Evolutionary conservation across 2,113 vertebrate genomes (phyloP).

Genomic region (Ammodytes marinus): DNA sequence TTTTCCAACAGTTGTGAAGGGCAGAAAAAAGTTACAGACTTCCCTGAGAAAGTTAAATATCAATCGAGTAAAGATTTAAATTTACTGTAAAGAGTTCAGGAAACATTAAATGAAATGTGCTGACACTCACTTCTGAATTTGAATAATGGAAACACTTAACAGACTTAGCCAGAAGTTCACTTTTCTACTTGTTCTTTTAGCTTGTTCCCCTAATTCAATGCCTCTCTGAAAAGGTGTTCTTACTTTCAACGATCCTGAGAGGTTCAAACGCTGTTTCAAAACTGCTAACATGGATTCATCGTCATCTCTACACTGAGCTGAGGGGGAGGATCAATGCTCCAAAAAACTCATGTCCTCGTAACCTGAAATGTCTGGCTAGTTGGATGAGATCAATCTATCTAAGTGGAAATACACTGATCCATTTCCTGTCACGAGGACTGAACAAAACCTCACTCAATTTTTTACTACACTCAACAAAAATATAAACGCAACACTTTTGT

Average conservation of each 20-base stretch:
- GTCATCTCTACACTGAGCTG: not conserved
- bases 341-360: not conserved
- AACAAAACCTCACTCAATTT: not conserved
- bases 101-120: conserved; percentile 40
- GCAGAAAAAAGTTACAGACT: conserved; percentile 1
- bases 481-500: too few species aligned
- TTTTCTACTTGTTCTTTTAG: conserved; percentile 18
- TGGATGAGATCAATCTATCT: too few species aligned
- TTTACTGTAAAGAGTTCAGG: conserved; percentile 23
- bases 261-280: conserved; percentile 8
- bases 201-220: conserved; percentile 24
- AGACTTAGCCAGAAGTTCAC: conserved; percentile 18
- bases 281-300: not conserved
- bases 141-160: conserved; percentile 27
- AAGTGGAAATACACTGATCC: not conserved
- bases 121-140: conserved; percentile 26
- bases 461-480: too few species aligned
- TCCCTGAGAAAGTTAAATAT: too few species aligned
- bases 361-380: not conserved
- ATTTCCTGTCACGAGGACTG: not conserved
- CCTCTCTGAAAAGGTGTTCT: conserved; percentile 11
- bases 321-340: not conserved
- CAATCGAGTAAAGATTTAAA: too few species aligned
- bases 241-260: not conserved
- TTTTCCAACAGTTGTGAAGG: not conserved